These are phyloP conservation scores for Gastrophysa polygoni DNA, from an alignment of 2,888 invertebrate species.

Conservation along the genomic window DNA sequence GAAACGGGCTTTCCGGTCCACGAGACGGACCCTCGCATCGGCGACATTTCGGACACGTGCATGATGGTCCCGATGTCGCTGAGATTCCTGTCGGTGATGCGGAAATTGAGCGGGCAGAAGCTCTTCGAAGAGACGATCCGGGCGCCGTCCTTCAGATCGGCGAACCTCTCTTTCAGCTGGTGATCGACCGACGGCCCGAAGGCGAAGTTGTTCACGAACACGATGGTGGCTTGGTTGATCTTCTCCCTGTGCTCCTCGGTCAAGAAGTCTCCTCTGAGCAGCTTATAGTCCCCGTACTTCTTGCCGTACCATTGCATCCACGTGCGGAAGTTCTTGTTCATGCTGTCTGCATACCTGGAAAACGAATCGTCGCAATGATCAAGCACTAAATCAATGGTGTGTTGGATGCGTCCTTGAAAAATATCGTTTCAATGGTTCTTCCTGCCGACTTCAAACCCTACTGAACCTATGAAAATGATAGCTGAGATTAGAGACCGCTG, in stretches of 20 bases:
- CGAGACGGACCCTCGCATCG: slow-evolving; percentile 93
- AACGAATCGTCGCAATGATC: too few species aligned
- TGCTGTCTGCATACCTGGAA: slow-evolving; percentile 80
- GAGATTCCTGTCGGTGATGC: slow-evolving; percentile 96
- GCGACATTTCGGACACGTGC: slow-evolving; percentile 97
- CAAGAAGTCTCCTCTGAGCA: slow-evolving; percentile 95
- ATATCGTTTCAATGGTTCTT: too few species aligned
- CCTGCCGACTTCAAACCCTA: too few species aligned
- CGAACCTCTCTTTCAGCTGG: slow-evolving; percentile 93
- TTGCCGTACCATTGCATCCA: slow-evolving; percentile 99
- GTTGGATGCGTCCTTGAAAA: too few species aligned
- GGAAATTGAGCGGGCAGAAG: slow-evolving; percentile 97
- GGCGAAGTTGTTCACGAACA: slow-evolving; percentile 99
- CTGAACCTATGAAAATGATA: too few species aligned
- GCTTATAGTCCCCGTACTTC: slow-evolving; percentile 86
- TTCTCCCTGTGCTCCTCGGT: slow-evolving; percentile 90
- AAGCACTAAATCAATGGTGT: too few species aligned
- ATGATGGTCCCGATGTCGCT: slow-evolving; percentile 99
- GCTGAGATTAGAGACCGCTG: too few species aligned
- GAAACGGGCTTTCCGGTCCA: slow-evolving; percentile 99
- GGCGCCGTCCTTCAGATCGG: slow-evolving; percentile 93
- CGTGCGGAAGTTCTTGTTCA: slow-evolving; percentile 88
- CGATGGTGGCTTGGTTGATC: slow-evolving; percentile 92
- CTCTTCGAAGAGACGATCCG: slow-evolving; percentile 98
- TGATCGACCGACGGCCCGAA: slow-evolving; percentile 98